These are phyloP conservation scores for Herminia tarsipennalis DNA, from an alignment of 2,888 invertebrate species.

Conservation along the genomic window DNA sequence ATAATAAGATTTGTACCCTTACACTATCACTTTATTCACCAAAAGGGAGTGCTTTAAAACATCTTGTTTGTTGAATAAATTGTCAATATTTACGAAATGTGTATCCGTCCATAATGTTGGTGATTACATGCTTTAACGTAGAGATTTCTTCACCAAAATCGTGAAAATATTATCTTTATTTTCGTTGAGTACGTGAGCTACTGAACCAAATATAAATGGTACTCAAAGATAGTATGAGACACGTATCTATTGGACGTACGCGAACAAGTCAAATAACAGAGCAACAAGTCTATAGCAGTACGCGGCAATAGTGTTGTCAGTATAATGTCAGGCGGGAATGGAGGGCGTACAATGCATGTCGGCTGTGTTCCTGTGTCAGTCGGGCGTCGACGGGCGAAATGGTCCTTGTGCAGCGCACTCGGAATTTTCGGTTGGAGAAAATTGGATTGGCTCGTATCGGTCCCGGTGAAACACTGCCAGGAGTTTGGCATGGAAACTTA, in stretches of 20 bases:
- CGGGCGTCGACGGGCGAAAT: constrained; percentile 56
- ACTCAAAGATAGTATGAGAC: neutral
- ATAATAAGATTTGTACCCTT: constrained; percentile 42
- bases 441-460: constrained; percentile 71
- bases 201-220: too few species aligned
- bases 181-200: too few species aligned
- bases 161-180: too few species aligned
- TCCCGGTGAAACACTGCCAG: constrained; percentile 56
- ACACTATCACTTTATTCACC: constrained; percentile 11
- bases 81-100: too few species aligned
- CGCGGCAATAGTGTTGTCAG: constrained; percentile 50
- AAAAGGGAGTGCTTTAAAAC: too few species aligned
- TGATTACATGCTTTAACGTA: too few species aligned
- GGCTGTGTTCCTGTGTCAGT: constrained; percentile 55
- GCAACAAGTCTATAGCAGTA: constrained; percentile 59
- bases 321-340: constrained; percentile 55
- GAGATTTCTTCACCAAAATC: too few species aligned
- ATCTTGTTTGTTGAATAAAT: too few species aligned
- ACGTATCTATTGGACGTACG: constrained; percentile 27
- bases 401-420: constrained; percentile 51
- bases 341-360: constrained; percentile 62
- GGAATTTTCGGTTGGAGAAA: constrained; percentile 65
- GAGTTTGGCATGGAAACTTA: constrained; percentile 62
- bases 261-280: constrained; percentile 47
- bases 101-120: too few species aligned